A percentile compares a stretch with the other conserved stretches of the same genome.
phyloP scores from a whole-genome alignment of 2,888 invertebrate genomes.

The Brenthis hecate region DNA sequence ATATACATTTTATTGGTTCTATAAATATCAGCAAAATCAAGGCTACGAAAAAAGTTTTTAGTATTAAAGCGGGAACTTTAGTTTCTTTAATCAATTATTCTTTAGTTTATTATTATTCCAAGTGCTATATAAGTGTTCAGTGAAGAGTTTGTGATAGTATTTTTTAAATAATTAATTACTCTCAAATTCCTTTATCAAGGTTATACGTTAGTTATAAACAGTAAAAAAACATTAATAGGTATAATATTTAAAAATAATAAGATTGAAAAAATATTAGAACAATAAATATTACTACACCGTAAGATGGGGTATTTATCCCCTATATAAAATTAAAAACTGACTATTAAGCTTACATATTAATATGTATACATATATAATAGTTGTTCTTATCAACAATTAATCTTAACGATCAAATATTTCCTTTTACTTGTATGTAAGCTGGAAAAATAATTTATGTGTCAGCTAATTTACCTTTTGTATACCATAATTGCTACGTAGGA shows the following conservation, averaged over 20 bases:
- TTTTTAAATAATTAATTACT: too few relatives aligned
- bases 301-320: too few relatives aligned
- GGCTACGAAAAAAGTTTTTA: slow-evolving; percentile 12
- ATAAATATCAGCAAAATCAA: not conserved
- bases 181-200: too few relatives aligned
- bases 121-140: not conserved
- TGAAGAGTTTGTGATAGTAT: not conserved
- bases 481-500: slow-evolving; percentile 15
- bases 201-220: too few relatives aligned
- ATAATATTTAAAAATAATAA: too few relatives aligned
- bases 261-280: too few relatives aligned
- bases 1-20: not conserved
- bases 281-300: too few relatives aligned
- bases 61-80: slow-evolving; percentile 12
- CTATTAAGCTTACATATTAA: too few relatives aligned
- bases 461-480: slow-evolving; percentile 26
- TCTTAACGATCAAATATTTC: slow-evolving; percentile 17
- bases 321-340: too few relatives aligned
- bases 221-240: too few relatives aligned
- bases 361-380: not conserved
- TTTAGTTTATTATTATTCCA: not conserved
- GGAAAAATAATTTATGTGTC: slow-evolving; percentile 19
- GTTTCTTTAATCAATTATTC: not conserved
- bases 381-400: slow-evolving; percentile 17
- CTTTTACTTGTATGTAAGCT: slow-evolving; percentile 14